Evolutionary conservation across 2,113 vertebrate genomes (phyloP).

Genomic region (Podarcis raffonei): DNA sequence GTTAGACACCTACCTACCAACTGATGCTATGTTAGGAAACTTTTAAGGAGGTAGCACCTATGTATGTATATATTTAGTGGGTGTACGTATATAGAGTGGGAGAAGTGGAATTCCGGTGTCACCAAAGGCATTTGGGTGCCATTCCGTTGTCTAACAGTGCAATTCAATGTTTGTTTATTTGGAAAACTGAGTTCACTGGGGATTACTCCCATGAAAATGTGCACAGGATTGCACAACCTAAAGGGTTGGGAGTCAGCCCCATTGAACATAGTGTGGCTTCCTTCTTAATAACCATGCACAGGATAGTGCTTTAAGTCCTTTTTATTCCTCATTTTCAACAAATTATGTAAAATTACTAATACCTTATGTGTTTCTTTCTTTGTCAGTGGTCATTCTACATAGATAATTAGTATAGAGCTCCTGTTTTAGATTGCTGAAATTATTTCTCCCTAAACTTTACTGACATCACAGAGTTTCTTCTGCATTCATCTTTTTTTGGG

Average conservation of each 20-base stretch:
- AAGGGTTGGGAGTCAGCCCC: not conserved
- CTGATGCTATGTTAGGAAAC: not conserved
- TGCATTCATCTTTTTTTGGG: not conserved
- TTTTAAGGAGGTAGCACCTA: not conserved
- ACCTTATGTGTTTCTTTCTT: constrained; percentile 9
- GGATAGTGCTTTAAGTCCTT: not conserved
- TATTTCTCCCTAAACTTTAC: constrained; percentile 13
- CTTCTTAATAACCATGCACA: not conserved
- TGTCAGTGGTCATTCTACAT: constrained; percentile 12
- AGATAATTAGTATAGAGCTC: constrained; percentile 34
- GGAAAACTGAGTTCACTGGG: not conserved
- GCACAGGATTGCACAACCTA: not conserved
- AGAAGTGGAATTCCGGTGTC: not conserved
- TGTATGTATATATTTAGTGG: not conserved
- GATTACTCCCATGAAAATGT: not conserved
- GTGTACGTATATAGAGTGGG: not conserved
- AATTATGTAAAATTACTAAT: not conserved
- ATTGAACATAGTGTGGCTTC: not conserved
- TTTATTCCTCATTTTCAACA: not conserved
- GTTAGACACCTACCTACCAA: constrained; percentile 13
- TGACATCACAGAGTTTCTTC: constrained; percentile 25
- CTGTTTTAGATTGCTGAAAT: constrained; percentile 34
- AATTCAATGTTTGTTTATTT: not conserved
- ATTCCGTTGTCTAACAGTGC: not conserved
- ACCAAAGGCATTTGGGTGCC: not conserved